Base-by-base conservation (phyloP, 2,113 vertebrate genomes). In the Phalacrocorax carbo region DNA sequence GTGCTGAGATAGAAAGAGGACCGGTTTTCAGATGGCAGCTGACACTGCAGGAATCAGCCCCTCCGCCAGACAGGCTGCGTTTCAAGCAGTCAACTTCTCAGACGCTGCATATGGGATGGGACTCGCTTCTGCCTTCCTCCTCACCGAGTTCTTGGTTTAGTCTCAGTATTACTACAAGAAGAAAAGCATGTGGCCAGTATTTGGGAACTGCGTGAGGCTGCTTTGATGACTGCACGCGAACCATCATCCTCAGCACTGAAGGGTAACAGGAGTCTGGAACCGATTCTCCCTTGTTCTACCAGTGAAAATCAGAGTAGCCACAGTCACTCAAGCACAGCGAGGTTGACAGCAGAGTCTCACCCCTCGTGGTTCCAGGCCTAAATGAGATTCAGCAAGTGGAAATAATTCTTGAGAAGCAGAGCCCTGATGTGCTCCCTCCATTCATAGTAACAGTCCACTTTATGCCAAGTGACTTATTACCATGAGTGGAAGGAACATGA, bases 391-490 rank as follows among this genome's bases (percentile, higher is more conserved):
- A 94, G 93, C 73, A 85, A 96, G 64, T 46, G 52, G 72, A 94
- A 95, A 72, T 93, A 89, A 96, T 80, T 91, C 82, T 77, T 82
- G 57, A 91, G 95, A 72, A 76, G 89, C 46, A 94, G 81, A 87
- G 73, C 70, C 84, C 92, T 78, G 68, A 76, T 95, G 71, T 73
- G 70, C 93, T 91, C 90, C 84, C 90, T 93, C 93, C 86, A 64
- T 96, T 96, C 95, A 95, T 77, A 94, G 87, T 76, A 96, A 84
- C 72, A 72, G 94, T 71, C 84, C 87, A 88, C 62, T 92, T 94
- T 85, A 87, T 94, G 89, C 95, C 89, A 95, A 96, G 51, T 97
- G 94, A 95, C 77, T 97, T 84, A 96, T 95, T 95, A 95, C 84
- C 5, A 3, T 94, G 91, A 93, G 96, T 66, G 66, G 84, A 97